A percentile compares a stretch with the other conserved stretches of the same genome.
Evolutionary conservation across 2,888 invertebrate genomes (phyloP).

Genomic region (Myopa tessellatipennis): DNA sequence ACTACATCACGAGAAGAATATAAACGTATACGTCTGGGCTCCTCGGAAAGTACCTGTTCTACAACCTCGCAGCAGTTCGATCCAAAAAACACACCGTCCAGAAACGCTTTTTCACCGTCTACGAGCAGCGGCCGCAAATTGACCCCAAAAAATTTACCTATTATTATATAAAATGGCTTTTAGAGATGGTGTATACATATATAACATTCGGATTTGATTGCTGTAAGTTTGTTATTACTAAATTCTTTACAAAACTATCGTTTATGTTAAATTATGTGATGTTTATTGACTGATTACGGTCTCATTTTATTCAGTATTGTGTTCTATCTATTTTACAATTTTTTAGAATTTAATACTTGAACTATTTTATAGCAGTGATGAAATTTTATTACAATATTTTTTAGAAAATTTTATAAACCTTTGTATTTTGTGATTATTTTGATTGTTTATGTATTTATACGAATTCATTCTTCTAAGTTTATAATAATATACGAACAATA

Average conservation of each 20-base stretch:
- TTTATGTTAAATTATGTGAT: no score
- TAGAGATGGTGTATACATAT: no score
- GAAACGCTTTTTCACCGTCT: neutral
- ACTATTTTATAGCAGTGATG: no score
- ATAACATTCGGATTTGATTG: no score
- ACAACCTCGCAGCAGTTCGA: neutral
- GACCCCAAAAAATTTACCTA: constrained; percentile 59
- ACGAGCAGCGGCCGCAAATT: constrained; percentile 52
- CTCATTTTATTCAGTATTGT: no score
- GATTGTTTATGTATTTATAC: neutral
- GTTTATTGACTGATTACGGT: no score
- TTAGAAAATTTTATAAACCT: neutral
- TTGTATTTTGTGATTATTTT: neutral
- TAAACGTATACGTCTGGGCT: neutral
- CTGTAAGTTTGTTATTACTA: no score
- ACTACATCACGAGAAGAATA: constrained; percentile 21
- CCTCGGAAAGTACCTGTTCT: constrained; percentile 43
- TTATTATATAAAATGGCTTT: constrained; percentile 52
- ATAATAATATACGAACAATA: no score
- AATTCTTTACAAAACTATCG: no score
- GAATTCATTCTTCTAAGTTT: neutral
- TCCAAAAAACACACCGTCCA: neutral
- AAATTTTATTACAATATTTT: no score
- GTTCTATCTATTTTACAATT: no score
- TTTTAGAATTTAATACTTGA: no score